phyloP scores from a whole-genome alignment of 2,888 invertebrate species.

The Acleris cristana region DNA sequence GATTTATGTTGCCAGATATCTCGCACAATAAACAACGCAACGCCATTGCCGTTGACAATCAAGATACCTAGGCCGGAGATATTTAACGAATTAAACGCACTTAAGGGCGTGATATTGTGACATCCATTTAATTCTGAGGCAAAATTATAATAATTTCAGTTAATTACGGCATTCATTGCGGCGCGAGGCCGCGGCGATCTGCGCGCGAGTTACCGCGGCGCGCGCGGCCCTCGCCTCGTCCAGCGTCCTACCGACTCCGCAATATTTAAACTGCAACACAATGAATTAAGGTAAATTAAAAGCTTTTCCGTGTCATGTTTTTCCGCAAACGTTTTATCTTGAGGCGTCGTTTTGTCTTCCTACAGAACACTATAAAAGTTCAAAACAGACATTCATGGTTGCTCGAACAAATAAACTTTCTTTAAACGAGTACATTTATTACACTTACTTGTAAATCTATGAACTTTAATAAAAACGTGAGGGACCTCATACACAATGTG shows the following conservation, averaged over 20 bases:
- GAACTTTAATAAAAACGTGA: constrained; percentile 43
- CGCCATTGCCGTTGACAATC: constrained; percentile 52
- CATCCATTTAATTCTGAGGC: constrained; percentile 75
- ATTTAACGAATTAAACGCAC: constrained; percentile 63
- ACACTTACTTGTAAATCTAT: constrained; percentile 29
- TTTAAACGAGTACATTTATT: constrained; percentile 25
- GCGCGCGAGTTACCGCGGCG: constrained; percentile 61
- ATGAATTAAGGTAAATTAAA: constrained; percentile 70
- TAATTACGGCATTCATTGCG: constrained; percentile 80
- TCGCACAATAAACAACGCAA: constrained; percentile 40
- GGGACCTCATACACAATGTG: constrained; percentile 46
- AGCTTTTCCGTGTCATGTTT: constrained; percentile 68
- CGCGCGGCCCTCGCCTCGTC: constrained; percentile 9
- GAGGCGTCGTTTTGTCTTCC: constrained; percentile 28
- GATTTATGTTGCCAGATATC: constrained; percentile 37
- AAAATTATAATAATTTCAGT: constrained; percentile 81
- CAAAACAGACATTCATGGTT: constrained; percentile 13
- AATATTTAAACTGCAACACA: constrained; percentile 59
- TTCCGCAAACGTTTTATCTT: constrained; percentile 49
- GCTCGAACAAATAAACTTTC: constrained; percentile 29
- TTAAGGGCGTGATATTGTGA: constrained; percentile 72
- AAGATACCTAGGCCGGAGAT: constrained; percentile 45
- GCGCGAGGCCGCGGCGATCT: constrained; percentile 68
- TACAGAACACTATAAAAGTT: constrained; percentile 19
- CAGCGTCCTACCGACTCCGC: constrained; percentile 24